Base-by-base conservation (phyloP, 2,888 invertebrate species). In the Lithophane ornitopus region DNA sequence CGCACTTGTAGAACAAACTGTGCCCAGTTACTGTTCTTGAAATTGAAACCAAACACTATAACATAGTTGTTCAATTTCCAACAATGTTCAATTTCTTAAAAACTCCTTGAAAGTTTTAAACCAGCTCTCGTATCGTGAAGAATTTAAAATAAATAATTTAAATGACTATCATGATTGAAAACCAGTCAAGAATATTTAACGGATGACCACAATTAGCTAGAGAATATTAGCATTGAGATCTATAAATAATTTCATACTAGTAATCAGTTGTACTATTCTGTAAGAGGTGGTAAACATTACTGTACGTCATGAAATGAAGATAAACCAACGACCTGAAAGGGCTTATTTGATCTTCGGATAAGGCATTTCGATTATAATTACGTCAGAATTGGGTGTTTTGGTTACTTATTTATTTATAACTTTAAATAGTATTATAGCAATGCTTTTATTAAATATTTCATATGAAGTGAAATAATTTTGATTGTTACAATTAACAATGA, bases 261-360 rank as follows among this genome's bases (percentile, higher is more conserved):
- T 49, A 59, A 46, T 12, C 28, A n/a, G 46, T 46, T 44, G 22
- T 59, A 58, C 12, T 68, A 68, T 84, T 65, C 49, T 59, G 54
- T 59, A 71, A 68, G 26, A 56, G 19, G 3, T 34, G 26, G 39
- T 54, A 59, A 70, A 68, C 62, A 70, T 62, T 49, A 44, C 41
- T 28, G 28, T 39, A 54, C 46, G 67, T 82, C 26, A 66, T 49
- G 8, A 44, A 34, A 41, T 49, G 54, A 41, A 67, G 67, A 80
- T 80, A 78, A 75, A 59, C 65, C 46, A 26, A 54, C 54, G 46
- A 70, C 66, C 59, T 62, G 34, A 59, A 49, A 80, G 79, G 79
- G 83, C 49, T 28, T 39, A 46, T 67, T 59, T 71, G 63, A 68
- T 71, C 84, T 83, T 83, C 79, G 46, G 84, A 71, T 80, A 68